Base-by-base conservation (phyloP, 2,797 vertebrate species). In the Corythornis leucogaster region DNA sequence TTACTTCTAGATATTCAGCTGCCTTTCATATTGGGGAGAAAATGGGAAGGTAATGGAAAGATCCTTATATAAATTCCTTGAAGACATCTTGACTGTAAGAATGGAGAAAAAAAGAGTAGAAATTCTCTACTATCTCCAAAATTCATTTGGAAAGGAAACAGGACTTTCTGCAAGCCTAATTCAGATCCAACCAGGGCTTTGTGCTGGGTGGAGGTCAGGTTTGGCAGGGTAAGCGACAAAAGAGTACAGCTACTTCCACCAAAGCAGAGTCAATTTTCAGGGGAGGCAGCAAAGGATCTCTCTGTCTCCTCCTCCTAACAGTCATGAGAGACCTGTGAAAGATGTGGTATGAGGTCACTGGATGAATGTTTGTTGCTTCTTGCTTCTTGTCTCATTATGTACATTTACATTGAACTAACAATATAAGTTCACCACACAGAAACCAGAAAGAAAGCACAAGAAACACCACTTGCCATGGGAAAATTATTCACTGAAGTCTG, bases 251-350 rank as follows among this genome's bases (percentile, higher is more conserved):
- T 42, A 59, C 50, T 90, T 92, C 64, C 42, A 68, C 70, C 58
- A 82, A 87, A 94, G 82, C 45, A 75, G 73, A 80, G 30, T 78
- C 43, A 18, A 5, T 93, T 87, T 85, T 88, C 66, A 80, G 63
- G 31, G 55, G 25, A 66, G 24, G 17, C 83, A 76, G 69, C 20
- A 51, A 64, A 83, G 50, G 38, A 51, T 85, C 15, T 46, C 67
- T 90, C 53, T 38, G 18, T 46, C 33, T 85, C 57, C 57, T 90
- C 17, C 33, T 92, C 54, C 42, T 75, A 63, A 74, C n/a, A 45
- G 46, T 66, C 68, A 64, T 85, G 38, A 61, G 76, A 90, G 62
- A 68, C 62, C n/a, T 71, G 69, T 68, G 84, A 78, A 90, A 85
- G 45, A 70, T 1, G 1, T 54, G 43, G 54, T 74, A 40, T 61